Percentiles rank a stretch among this genome's conserved stretches.
Conservation (phyloP, 1,140 invertebrate species). For the Argopecten irradians region DNA sequence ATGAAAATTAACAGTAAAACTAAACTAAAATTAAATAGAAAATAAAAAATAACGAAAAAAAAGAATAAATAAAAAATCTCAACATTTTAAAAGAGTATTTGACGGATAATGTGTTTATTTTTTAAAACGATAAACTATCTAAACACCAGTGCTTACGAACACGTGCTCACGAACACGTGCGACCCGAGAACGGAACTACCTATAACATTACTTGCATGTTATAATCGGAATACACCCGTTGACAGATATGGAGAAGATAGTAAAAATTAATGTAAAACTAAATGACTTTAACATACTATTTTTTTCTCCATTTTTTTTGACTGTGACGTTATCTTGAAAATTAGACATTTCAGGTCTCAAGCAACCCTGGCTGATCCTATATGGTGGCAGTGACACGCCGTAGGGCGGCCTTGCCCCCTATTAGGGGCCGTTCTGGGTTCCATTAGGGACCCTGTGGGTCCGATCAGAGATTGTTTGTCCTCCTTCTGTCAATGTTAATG, state of each 20-base stretch:
- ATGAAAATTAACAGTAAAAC: background rate
- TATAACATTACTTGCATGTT: background rate
- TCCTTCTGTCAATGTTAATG: constrained; percentile 7
- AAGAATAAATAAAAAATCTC: background rate
- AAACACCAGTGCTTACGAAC: background rate
- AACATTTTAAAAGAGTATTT: constrained; percentile 13
- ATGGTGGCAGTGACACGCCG: background rate
- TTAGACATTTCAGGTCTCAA: background rate
- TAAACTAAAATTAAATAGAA: background rate
- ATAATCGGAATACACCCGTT: background rate
- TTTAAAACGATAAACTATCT: background rate
- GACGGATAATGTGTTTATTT: constrained; percentile 17
- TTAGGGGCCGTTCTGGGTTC: background rate
- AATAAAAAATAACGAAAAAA: background rate
- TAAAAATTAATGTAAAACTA: constrained; percentile 16
- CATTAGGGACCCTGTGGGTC: constrained; percentile 5
- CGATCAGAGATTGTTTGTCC: background rate
- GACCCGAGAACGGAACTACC: background rate
- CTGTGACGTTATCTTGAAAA: background rate
- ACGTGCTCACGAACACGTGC: background rate
- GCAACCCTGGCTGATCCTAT: background rate
- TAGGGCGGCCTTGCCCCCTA: background rate
- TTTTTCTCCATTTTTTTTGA: background rate
- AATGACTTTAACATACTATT: background rate
- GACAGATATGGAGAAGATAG: constrained; percentile 16